Base-by-base conservation (phyloP, 2,797 vertebrate genomes). In the Odontamblyopus rebecca region DNA sequence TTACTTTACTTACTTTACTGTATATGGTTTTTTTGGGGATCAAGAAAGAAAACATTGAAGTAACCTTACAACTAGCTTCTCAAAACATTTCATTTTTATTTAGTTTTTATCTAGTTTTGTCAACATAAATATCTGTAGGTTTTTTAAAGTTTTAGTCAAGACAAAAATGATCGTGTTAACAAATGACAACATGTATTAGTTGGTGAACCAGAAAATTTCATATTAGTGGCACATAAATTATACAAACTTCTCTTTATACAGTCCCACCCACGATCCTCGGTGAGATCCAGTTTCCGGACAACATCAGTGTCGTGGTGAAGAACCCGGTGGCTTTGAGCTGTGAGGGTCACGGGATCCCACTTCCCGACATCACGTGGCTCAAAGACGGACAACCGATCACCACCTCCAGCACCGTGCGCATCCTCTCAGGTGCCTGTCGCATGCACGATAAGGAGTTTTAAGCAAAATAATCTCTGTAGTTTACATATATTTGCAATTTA, bases 291-390 rank as follows among this genome's bases (percentile, higher is more conserved):
- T 32, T 89, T 18, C 93, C 96, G 60, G 96, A 98, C 82, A 99
- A 98, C 48, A 79, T 99, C 76, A 99, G 94, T 41, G 92, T 95
- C 61, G 95, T 98, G 29, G 93, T 98, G 81, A 98, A 95, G 90
- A 99, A 95, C 87, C 96, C 97, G 0, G 84, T 96, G 29, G 95
- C 94, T 30, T 86, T 99, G 70, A 92, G 83, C 68, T 99, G 98
- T 48, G 97, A 99, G 88, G 95, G 94, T 3, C 96, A 96, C 0
- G 98, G 98, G 41, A 96, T 99, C 71, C 98, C 98, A 19, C 90
- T 97, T 56, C 98, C 98, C 19, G 85, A 94, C 11, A 93, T 98
- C 83, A 94, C 92, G 0, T 99, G 98, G 98, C 89, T 98, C 32
- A 99, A 96, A 87, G 94, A 98, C 0, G 94, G 95, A 0, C 92